Percentiles rank a stretch among this genome's conserved stretches.
Conservation (phyloP, 2,888 invertebrate species). For the Drosophila atripex region DNA sequence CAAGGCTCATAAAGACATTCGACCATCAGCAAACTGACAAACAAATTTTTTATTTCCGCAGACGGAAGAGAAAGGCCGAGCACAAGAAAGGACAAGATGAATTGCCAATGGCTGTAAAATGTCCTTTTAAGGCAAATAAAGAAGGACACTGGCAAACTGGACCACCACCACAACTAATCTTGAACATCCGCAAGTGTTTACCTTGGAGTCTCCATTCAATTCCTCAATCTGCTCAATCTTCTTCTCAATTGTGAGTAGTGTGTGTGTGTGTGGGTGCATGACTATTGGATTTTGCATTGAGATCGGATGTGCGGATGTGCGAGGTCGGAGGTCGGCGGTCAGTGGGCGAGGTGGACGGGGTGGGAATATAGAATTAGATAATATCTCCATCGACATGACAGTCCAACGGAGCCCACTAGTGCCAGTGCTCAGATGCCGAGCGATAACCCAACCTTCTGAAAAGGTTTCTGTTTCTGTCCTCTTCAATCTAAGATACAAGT, state of each 20-base stretch:
- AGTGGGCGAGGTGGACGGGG: conserved; percentile 1
- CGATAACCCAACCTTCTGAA: conserved; percentile 21
- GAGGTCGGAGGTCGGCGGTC: conserved; percentile 27
- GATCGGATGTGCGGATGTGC: conserved; percentile 8
- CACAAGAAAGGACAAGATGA: conserved; percentile 54
- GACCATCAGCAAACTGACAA: conserved; percentile 59
- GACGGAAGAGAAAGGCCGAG: conserved; percentile 42
- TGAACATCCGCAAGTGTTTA: conserved; percentile 76
- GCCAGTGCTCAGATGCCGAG: conserved; percentile 16
- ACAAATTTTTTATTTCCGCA: conserved; percentile 66
- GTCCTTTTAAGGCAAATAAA: conserved; percentile 72
- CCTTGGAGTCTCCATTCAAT: conserved; percentile 58
- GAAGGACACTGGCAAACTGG: conserved; percentile 50
- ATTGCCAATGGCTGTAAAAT: conserved; percentile 68
- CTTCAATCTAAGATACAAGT: conserved; percentile 38
- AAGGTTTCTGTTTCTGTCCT: conserved; percentile 28
- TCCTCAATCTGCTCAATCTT: conserved; percentile 62
- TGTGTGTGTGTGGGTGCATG: conserved; percentile 76
- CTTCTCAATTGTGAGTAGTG: conserved; percentile 68
- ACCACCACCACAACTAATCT: conserved; percentile 71
- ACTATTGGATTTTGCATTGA: conserved; percentile 73
- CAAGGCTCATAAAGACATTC: conserved; percentile 62
- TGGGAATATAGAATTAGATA: conserved; percentile 55
- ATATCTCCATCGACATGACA: conserved; percentile 44
- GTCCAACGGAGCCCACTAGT: conserved; percentile 8